These are phyloP conservation scores for Drosophila pegasa DNA, from an alignment of 2,888 invertebrate species.

Conservation along the genomic window DNA sequence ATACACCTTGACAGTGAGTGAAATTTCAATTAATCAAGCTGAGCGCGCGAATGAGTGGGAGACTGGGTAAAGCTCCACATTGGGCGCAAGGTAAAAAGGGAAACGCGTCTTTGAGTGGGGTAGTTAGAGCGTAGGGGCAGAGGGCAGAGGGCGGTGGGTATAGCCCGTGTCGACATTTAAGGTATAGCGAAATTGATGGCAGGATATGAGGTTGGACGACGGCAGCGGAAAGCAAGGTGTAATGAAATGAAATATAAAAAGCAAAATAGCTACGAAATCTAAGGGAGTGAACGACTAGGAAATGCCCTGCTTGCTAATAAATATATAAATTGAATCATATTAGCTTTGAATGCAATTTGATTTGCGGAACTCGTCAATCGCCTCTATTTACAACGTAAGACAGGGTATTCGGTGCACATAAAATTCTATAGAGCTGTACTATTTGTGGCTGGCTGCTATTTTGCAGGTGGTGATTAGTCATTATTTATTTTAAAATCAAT, in stretches of 20 bases:
- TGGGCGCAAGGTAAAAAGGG: slow-evolving; percentile 41
- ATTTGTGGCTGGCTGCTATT: slow-evolving; percentile 19
- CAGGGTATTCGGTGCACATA: slow-evolving; percentile 24
- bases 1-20: slow-evolving; percentile 68
- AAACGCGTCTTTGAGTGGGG: slow-evolving; percentile 20
- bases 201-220: slow-evolving; percentile 28
- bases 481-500: slow-evolving; percentile 79
- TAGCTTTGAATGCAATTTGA: neutral
- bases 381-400: neutral
- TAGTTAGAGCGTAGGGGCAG: neutral
- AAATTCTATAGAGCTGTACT: slow-evolving; percentile 9
- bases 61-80: slow-evolving; percentile 33
- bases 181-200: slow-evolving; percentile 44
- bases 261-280: slow-evolving; percentile 1
- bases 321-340: too few species aligned
- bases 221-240: slow-evolving; percentile 16
- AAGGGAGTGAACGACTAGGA: neutral
- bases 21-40: slow-evolving; percentile 77
- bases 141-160: neutral
- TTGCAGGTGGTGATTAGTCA: slow-evolving; percentile 78
- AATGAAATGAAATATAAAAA: slow-evolving; percentile 45
- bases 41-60: slow-evolving; percentile 26
- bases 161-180: slow-evolving; percentile 50
- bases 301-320: too few species aligned
- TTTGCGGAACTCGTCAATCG: neutral